Percentiles rank a stretch among this genome's conserved stretches.
Evolutionary conservation across 64 coral and sea anemone genomes (phyloP).

Genomic region (Orbicella faveolata): DNA sequence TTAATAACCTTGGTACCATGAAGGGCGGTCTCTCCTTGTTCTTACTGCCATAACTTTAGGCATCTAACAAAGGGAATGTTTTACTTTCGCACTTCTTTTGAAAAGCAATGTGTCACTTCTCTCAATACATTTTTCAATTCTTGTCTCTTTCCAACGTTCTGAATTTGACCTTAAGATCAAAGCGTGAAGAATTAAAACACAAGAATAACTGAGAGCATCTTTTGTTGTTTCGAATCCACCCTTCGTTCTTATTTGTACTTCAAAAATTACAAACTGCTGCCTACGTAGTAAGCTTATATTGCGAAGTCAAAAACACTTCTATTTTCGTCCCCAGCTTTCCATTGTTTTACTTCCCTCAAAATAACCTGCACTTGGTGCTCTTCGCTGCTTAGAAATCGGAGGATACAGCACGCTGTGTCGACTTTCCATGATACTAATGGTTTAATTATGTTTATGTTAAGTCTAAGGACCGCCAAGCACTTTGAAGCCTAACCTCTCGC

Average conservation of each 20-base stretch:
- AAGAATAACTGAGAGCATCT: too few species aligned
- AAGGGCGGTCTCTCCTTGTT: background rate
- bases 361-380: background rate
- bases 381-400: background rate
- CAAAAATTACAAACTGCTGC: background rate
- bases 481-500: background rate
- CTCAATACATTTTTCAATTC: background rate
- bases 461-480: background rate
- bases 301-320: background rate
- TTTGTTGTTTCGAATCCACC: conserved; percentile 1
- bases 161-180: background rate
- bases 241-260: background rate
- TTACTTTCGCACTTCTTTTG: background rate
- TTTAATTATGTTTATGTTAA: background rate
- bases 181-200: background rate
- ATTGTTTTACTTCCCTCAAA: background rate
- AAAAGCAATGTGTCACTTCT: background rate
- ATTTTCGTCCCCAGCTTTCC: background rate
- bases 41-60: background rate
- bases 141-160: too few species aligned
- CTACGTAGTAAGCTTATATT: background rate
- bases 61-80: background rate
- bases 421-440: background rate
- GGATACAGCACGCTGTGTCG: background rate
- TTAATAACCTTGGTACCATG: background rate